Percentiles rank a stretch among this genome's conserved stretches.
phyloP scores from a whole-genome alignment of 2,797 vertebrate species.

The Paratrypauchen microcephalus region DNA sequence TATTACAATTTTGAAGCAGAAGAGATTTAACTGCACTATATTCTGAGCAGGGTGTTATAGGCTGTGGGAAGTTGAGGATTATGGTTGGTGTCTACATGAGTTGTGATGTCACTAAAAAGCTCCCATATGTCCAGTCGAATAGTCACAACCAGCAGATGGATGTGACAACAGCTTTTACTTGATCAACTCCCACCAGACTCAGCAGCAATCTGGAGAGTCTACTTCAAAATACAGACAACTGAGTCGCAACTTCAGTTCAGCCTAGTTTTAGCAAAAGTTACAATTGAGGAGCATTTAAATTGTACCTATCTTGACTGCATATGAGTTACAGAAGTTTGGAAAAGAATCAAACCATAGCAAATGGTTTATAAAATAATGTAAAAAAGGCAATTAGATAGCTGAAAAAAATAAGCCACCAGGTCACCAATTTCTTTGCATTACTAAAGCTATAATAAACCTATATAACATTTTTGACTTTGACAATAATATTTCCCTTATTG shows the following conservation, averaged over 20 bases:
- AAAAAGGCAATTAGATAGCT: no score
- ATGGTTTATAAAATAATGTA: no score
- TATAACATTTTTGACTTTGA: no score
- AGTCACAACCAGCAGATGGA: constrained; percentile 31
- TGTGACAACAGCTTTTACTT: constrained; percentile 26
- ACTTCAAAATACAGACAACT: constrained; percentile 7
- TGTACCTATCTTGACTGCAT: background rate
- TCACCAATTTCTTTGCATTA: no score
- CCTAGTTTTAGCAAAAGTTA: background rate
- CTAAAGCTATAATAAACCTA: no score
- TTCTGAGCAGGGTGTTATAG: background rate
- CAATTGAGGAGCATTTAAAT: background rate
- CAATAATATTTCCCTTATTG: no score
- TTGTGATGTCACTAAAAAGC: constrained; percentile 21
- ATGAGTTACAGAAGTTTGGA: background rate
- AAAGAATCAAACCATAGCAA: no score
- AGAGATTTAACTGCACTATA: background rate
- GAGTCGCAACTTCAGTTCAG: background rate
- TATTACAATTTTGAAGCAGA: background rate
- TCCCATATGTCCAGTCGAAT: constrained; percentile 33
- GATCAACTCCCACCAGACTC: constrained; percentile 28
- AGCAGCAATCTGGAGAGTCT: constrained; percentile 32
- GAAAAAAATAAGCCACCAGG: no score
- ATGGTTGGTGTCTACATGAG: constrained; percentile 16
- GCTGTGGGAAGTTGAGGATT: background rate